phyloP scores from a whole-genome alignment of 2,113 vertebrate genomes.

The Silurus glanis region DNA sequence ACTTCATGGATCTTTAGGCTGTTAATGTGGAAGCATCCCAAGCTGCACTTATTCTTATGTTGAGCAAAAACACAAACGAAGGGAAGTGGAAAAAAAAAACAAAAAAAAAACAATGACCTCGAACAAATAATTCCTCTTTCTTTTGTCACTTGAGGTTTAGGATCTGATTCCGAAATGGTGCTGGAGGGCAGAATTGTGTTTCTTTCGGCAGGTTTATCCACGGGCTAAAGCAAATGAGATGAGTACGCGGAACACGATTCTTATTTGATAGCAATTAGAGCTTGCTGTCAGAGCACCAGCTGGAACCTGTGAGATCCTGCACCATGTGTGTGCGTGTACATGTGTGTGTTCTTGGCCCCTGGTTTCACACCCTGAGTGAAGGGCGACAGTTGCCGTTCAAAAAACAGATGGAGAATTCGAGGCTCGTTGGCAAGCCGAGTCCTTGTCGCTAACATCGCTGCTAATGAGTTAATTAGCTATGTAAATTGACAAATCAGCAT shows the following conservation, averaged over 20 bases:
- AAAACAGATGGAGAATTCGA: conserved; percentile 95
- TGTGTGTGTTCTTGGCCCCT: conserved; percentile 30
- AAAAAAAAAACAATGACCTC: too few species aligned
- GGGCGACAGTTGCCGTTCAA: conserved; percentile 88
- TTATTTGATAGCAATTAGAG: conserved; percentile 85
- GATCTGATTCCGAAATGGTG: background rate
- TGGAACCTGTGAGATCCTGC: conserved; percentile 69
- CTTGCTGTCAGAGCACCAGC: conserved; percentile 84
- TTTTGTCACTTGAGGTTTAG: background rate
- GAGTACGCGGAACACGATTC: conserved; percentile 77
- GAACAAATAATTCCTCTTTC: background rate
- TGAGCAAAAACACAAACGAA: too few species aligned
- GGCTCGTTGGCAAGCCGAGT: conserved; percentile 84
- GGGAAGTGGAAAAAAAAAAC: too few species aligned
- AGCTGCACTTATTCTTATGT: too few species aligned
- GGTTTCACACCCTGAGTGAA: conserved; percentile 51
- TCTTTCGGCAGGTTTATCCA: conserved; percentile 43
- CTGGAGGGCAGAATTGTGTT: conserved; percentile 32
- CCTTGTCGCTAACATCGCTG: conserved; percentile 85
- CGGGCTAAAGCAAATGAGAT: conserved; percentile 78
- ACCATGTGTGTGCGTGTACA: background rate
- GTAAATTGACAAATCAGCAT: conserved; percentile 97
- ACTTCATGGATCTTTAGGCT: too few species aligned
- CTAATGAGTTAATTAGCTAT: conserved; percentile 99
- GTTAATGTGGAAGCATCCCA: too few species aligned